These are phyloP conservation scores for Sipha maydis DNA, from an alignment of 2,888 invertebrate genomes.

Conservation along the genomic window DNA sequence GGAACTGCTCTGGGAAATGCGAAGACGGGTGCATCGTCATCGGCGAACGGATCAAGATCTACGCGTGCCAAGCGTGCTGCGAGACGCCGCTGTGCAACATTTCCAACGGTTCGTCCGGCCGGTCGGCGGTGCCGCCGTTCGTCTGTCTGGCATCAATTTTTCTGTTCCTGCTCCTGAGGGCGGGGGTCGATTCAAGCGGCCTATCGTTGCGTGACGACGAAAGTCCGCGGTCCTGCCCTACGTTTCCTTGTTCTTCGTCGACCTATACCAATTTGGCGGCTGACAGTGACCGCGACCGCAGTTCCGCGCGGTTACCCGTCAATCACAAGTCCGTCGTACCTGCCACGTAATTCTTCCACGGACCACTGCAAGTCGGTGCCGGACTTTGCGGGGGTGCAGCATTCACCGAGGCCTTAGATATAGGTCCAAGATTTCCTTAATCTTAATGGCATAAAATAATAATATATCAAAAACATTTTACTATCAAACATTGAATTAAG, in stretches of 20 bases:
- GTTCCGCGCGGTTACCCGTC: no score
- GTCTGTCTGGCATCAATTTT: neutral
- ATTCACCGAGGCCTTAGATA: no score
- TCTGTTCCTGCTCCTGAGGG: neutral
- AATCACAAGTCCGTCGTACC: no score
- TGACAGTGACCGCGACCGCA: neutral
- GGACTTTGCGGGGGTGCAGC: no score
- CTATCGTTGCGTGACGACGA: no score
- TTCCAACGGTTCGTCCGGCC: constrained; percentile 70
- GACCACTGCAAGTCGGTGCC: no score
- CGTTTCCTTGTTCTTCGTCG: neutral
- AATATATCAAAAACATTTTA: neutral
- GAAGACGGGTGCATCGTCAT: constrained; percentile 90
- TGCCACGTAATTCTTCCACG: no score
- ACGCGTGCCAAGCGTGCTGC: constrained; percentile 88
- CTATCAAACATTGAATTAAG: no score
- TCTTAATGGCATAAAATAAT: no score
- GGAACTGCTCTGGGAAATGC: constrained; percentile 85
- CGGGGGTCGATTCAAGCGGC: neutral
- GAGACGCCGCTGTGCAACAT: constrained; percentile 81
- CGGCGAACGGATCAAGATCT: constrained; percentile 87
- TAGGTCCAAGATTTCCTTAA: no score
- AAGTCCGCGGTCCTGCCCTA: neutral
- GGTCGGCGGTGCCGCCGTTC: no score
- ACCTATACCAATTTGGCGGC: neutral